phyloP scores from a whole-genome alignment of 2,888 invertebrate species.

The Clanis bilineata region DNA sequence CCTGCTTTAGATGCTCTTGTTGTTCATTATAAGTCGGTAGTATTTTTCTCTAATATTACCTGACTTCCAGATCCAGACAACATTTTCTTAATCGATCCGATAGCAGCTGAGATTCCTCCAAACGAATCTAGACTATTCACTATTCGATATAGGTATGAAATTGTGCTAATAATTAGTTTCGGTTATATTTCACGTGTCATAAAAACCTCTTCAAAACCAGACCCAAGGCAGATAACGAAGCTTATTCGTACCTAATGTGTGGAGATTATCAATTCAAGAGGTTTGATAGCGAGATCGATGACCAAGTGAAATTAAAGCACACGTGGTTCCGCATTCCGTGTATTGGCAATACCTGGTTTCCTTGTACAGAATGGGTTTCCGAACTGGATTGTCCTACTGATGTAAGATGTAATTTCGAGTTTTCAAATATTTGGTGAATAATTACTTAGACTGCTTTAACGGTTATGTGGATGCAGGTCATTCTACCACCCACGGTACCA shows the following conservation, averaged over 20 bases:
- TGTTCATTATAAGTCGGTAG: no score
- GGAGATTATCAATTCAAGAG: slow-evolving; percentile 66
- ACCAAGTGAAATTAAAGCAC: slow-evolving; percentile 52
- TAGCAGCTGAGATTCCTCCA: slow-evolving; percentile 59
- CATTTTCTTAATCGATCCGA: slow-evolving; percentile 67
- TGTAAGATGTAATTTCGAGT: slow-evolving; percentile 35
- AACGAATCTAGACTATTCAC: slow-evolving; percentile 72
- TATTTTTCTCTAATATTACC: no score
- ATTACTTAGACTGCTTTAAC: neutral
- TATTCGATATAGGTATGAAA: slow-evolving; percentile 63
- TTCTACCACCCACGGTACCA: slow-evolving; percentile 73
- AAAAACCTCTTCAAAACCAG: slow-evolving; percentile 35
- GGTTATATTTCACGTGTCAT: neutral
- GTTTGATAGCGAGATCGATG: slow-evolving; percentile 29
- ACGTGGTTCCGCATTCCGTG: slow-evolving; percentile 73
- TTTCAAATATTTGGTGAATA: neutral
- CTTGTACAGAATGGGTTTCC: slow-evolving; percentile 64
- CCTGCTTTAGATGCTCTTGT: no score
- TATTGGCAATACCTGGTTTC: slow-evolving; percentile 68
- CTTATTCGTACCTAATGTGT: slow-evolving; percentile 65
- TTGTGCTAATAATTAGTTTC: neutral
- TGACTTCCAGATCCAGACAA: slow-evolving; percentile 65
- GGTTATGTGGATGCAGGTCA: slow-evolving; percentile 44
- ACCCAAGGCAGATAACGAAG: slow-evolving; percentile 62
- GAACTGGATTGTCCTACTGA: slow-evolving; percentile 69